Evolutionary conservation across 2,888 invertebrate genomes (phyloP).

Genomic region (Ceramica pisi): DNA sequence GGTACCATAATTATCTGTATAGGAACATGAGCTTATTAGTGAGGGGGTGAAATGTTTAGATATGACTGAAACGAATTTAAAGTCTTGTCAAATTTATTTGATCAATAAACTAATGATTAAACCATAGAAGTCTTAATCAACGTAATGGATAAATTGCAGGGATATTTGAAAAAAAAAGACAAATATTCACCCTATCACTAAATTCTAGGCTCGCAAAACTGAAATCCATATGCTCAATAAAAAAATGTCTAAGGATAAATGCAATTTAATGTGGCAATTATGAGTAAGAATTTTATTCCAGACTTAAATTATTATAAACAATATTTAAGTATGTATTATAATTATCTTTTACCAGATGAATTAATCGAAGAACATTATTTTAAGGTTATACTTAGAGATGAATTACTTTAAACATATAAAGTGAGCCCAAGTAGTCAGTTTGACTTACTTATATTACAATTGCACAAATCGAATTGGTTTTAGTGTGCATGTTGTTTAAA

Average conservation of each 20-base stretch:
- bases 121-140: background rate
- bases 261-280: conserved; percentile 69
- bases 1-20: conserved; percentile 79
- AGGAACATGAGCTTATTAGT: conserved; percentile 84
- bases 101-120: conserved; percentile 13
- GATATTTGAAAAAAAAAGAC: background rate
- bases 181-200: conserved; percentile 76
- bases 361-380: conserved; percentile 51
- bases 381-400: conserved; percentile 43
- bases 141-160: background rate
- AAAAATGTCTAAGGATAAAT: conserved; percentile 73
- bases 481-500: conserved; percentile 44
- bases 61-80: background rate
- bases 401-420: conserved; percentile 44
- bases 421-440: conserved; percentile 30
- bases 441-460: conserved; percentile 30
- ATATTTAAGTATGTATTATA: conserved; percentile 58
- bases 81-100: background rate
- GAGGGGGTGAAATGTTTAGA: conserved; percentile 70
- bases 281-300: conserved; percentile 55
- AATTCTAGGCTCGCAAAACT: conserved; percentile 54
- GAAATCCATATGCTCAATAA: conserved; percentile 71
- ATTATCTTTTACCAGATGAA: conserved; percentile 50
- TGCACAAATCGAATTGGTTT: conserved; percentile 31
- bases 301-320: conserved; percentile 59